phyloP scores from a whole-genome alignment of 2,113 vertebrate genomes.

The Oncorhynchus kisutch region DNA sequence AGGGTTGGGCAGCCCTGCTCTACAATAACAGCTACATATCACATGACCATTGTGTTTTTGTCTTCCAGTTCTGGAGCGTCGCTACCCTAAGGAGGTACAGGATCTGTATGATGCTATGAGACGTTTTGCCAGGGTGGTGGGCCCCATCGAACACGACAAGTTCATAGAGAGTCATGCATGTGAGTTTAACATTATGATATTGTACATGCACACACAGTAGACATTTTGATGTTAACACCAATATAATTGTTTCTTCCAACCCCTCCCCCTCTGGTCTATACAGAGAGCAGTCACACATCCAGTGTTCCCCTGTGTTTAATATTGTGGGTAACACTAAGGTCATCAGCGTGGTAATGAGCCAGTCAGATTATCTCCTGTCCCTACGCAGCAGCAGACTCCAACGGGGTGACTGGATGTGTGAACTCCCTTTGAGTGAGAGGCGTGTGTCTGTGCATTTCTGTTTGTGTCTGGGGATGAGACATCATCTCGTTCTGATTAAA shows the following conservation, averaged over 20 bases:
- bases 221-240: neutral
- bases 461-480: no score
- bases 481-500: neutral
- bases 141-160: slow-evolving; percentile 91
- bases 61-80: slow-evolving; percentile 86
- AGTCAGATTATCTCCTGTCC: neutral
- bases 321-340: no score
- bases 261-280: neutral
- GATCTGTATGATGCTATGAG: slow-evolving; percentile 94
- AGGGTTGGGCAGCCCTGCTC: no score
- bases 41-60: neutral
- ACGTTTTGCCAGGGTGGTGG: slow-evolving; percentile 88
- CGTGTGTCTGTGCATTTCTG: neutral
- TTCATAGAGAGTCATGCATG: slow-evolving; percentile 96
- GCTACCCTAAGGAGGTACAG: slow-evolving; percentile 94
- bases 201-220: no score
- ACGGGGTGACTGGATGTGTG: neutral
- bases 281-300: no score
- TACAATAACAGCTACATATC: no score
- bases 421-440: no score
- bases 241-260: slow-evolving; percentile 1
- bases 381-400: neutral
- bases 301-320: neutral
- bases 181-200: slow-evolving; percentile 60
- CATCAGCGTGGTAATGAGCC: neutral